Conservation (phyloP, 2,113 vertebrate species). For the Patagioenas fasciata region DNA sequence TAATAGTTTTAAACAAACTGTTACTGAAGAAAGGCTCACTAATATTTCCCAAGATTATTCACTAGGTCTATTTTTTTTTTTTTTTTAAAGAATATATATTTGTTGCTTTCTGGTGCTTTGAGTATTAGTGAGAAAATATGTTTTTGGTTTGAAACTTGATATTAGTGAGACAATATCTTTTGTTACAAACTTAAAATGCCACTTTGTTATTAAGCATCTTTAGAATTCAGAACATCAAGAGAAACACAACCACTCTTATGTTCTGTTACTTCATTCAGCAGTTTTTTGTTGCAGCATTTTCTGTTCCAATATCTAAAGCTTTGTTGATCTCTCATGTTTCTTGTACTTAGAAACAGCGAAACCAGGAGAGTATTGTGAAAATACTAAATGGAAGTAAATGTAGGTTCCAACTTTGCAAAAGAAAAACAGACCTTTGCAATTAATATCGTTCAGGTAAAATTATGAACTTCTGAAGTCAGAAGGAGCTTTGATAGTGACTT, state of each 20-base stretch:
- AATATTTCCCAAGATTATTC: background rate
- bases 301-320: background rate
- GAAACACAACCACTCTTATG: background rate
- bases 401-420: background rate
- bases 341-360: background rate
- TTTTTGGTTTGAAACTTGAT: background rate
- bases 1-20: background rate
- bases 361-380: background rate
- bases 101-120: background rate
- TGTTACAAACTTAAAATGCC: background rate
- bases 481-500: background rate
- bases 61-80: background rate
- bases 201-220: background rate
- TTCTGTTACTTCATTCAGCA: background rate
- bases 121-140: background rate
- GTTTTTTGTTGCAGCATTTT: background rate
- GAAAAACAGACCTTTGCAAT: background rate
- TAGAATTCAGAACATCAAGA: background rate
- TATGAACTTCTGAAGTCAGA: background rate
- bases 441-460: background rate
- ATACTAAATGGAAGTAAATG: background rate
- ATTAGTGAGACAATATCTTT: background rate
- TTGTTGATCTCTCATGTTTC: background rate
- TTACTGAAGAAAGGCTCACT: background rate
- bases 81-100: background rate